These are phyloP conservation scores for Melanotaenia duboulayi DNA, from an alignment of 2,113 vertebrate species.

Conservation along the genomic window DNA sequence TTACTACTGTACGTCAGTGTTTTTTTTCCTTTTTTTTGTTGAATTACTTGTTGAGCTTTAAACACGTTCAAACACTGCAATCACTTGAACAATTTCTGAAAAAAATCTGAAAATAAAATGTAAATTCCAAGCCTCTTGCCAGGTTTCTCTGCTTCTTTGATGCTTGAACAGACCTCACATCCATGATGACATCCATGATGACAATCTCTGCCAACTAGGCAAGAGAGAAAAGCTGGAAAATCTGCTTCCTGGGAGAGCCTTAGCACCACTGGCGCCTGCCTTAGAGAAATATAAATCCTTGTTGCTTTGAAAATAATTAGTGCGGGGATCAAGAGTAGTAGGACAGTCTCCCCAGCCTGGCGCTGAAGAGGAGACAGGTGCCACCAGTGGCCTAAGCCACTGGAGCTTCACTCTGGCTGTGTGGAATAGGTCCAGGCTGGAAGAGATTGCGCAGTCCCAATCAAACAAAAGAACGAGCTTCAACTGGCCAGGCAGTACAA, in stretches of 20 bases:
- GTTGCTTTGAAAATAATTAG: conserved; percentile 83
- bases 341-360: conserved; percentile 76
- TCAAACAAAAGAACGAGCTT: conserved; percentile 54
- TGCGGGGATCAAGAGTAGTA: conserved; percentile 73
- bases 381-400: conserved; percentile 76
- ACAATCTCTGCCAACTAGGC: conserved; percentile 58
- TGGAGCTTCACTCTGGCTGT: conserved; percentile 67
- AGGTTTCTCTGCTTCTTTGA: conserved; percentile 44
- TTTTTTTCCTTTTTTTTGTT: too few relatives aligned
- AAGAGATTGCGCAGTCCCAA: conserved; percentile 61
- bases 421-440: conserved; percentile 48
- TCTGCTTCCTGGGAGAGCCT: conserved; percentile 63
- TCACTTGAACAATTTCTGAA: too few relatives aligned
- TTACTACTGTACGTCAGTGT: too few relatives aligned
- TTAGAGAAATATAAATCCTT: conserved; percentile 77
- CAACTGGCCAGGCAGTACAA: conserved; percentile 42
- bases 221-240: conserved; percentile 62
- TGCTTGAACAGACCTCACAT: conserved; percentile 36
- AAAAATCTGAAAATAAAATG: conserved; percentile 1
- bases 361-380: conserved; percentile 83
- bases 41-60: too few relatives aligned
- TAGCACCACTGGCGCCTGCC: conserved; percentile 75
- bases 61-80: too few relatives aligned
- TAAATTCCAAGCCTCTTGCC: conserved; percentile 48
- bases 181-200: conserved; percentile 49